These are phyloP conservation scores for Hippocampus comes DNA, from an alignment of 2,113 vertebrate genomes.

Conservation along the genomic window DNA sequence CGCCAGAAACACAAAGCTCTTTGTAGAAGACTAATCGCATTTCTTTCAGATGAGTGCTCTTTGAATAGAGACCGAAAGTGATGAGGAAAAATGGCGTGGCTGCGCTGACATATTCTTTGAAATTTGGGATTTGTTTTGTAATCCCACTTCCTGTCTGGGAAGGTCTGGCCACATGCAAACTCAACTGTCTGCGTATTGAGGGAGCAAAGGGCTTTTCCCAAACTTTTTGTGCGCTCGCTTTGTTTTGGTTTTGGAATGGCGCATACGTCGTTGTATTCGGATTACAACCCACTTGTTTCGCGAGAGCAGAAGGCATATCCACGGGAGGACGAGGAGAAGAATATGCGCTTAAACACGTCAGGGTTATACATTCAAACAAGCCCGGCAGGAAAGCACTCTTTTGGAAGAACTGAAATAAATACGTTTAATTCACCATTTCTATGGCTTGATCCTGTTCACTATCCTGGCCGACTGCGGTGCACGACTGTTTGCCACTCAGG, in stretches of 20 bases:
- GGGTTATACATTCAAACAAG: not conserved
- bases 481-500: not conserved
- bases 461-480: too few species aligned
- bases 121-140: slow-evolving; percentile 58
- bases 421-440: not conserved
- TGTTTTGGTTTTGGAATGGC: too few species aligned
- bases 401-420: not conserved
- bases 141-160: slow-evolving; percentile 71
- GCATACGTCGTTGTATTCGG: not conserved
- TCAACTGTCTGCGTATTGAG: slow-evolving; percentile 5
- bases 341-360: not conserved
- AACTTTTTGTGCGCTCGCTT: too few species aligned
- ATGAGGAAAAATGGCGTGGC: slow-evolving; percentile 22
- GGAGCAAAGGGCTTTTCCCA: slow-evolving; percentile 16
- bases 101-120: slow-evolving; percentile 54
- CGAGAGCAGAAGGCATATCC: not conserved
- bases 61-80: slow-evolving; percentile 54
- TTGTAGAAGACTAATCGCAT: slow-evolving; percentile 66
- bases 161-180: slow-evolving; percentile 43
- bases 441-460: not conserved
- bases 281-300: not conserved
- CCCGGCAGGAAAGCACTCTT: not conserved
- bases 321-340: not conserved
- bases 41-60: slow-evolving; percentile 66
- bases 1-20: slow-evolving; percentile 50